Evolutionary conservation across 30 jellyfish, hydroid and myxozoan species (phyloP), one percentile per base, ranked within the genome.

Genomic region (Aurelia aurita): DNA sequence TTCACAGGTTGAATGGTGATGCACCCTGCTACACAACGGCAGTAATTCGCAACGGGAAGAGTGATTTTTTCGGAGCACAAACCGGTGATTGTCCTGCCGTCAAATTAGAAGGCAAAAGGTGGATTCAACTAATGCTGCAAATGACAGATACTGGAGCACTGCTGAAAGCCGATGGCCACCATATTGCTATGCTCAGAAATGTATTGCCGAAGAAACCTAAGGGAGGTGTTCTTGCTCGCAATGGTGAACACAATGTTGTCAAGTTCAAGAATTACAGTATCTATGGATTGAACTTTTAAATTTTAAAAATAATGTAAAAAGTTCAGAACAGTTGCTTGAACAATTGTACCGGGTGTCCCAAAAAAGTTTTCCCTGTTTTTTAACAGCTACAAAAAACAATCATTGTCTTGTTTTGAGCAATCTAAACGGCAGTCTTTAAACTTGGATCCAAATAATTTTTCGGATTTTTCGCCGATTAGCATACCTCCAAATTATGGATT

Each of bases 111-210:
- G 20, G 47, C 0, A 22, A 19, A 8, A 39, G 21, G 5, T 61
- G 73, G 73, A 39, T 61, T 61, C 31, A 32, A 2, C 19, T 61
- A 9, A 61, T 61, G 73, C 31, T 61, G 35, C 73, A 61, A 10
- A 61, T 61, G 73, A 61, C 31, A 14, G 31, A 16, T 4, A 39
- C n/a, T 7, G 73, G 73, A 61, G 73, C 73, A 16, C 10, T 18
- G 73, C 35, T 61, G 47, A 39, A 14, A 18, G 73, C 35, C 12
- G 35, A 61, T 39, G 35, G 35, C 31, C 73, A 61, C 29, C 21
- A 61, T 9, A 19, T 61, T 8, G 51, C 73, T 19, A 32, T 21
- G 7, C 26, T 61, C 21, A 32, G 47, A 19, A 61, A 39, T n/a
- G 49, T 21, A 3, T 39, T 61, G 35, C 73, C 51, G 7, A 61